phyloP scores from a whole-genome alignment of 2,888 invertebrate species.

The Cephus sareptanus region DNA sequence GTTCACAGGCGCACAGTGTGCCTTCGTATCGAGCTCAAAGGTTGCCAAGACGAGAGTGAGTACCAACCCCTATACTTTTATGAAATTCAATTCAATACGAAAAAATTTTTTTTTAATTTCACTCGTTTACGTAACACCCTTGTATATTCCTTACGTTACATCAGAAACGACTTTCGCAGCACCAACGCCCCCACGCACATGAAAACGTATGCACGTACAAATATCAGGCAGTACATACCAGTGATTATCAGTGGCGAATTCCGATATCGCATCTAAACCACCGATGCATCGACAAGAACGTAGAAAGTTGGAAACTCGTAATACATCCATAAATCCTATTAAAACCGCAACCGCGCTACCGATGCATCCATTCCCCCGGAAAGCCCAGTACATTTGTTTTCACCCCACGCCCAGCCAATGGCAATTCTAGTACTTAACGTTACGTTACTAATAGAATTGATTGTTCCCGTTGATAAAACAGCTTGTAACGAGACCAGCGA shows the following conservation, averaged over 20 bases:
- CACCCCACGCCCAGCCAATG: slow-evolving; percentile 21
- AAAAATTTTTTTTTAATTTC: background rate
- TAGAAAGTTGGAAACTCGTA: background rate
- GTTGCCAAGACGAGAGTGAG: slow-evolving; percentile 77
- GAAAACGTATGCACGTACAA: background rate
- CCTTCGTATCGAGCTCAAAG: slow-evolving; percentile 79
- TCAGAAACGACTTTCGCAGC: no score
- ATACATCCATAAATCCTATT: slow-evolving; percentile 6
- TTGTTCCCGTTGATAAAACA: slow-evolving; percentile 13
- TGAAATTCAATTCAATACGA: background rate
- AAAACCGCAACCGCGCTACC: background rate
- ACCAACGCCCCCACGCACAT: background rate
- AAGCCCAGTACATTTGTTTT: slow-evolving; percentile 35
- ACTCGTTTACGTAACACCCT: background rate
- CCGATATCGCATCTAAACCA: background rate
- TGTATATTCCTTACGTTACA: background rate
- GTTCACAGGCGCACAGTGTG: slow-evolving; percentile 79
- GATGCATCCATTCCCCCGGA: background rate
- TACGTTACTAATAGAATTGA: slow-evolving; percentile 32
- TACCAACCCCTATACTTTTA: slow-evolving; percentile 20
- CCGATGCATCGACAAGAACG: background rate
- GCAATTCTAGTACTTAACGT: slow-evolving; percentile 32
- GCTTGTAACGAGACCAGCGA: background rate
- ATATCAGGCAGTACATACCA: background rate
- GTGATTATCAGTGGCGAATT: background rate